These are phyloP conservation scores for Alviniconcha marisindica DNA, from an alignment of 1,140 invertebrate species.

Conservation along the genomic window DNA sequence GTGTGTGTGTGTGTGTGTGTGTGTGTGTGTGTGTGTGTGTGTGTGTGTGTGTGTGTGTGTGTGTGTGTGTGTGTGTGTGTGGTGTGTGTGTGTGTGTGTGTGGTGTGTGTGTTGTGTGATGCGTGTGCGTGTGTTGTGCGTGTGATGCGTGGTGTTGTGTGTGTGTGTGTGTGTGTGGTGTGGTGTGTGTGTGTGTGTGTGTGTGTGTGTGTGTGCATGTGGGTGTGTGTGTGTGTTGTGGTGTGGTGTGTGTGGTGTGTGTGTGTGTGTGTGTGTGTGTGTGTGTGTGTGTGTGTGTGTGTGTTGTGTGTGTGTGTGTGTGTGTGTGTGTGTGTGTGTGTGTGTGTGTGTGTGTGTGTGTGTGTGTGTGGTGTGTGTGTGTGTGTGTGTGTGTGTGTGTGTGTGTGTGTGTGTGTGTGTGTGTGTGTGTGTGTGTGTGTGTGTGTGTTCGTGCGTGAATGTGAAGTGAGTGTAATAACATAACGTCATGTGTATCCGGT, in stretches of 20 bases:
- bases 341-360: too few species aligned
- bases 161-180: too few species aligned
- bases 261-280: background rate
- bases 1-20: background rate
- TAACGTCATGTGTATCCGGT: too few species aligned
- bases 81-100: too few species aligned
- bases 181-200: too few species aligned
- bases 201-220: too few species aligned
- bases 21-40: background rate
- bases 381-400: background rate
- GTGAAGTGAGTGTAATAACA: too few species aligned
- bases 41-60: background rate
- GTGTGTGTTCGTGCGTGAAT: background rate
- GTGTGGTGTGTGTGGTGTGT: background rate
- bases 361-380: background rate
- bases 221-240: background rate
- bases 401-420: background rate
- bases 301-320: background rate
- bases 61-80: too few species aligned
- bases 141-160: too few species aligned
- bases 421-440: background rate
- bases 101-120: too few species aligned
- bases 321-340: too few species aligned
- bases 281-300: background rate
- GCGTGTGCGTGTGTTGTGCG: too few species aligned